Evolutionary conservation across 2,888 invertebrate species (phyloP), one percentile per base, ranked within the genome.

Genomic region (Dendrolimus pini): DNA sequence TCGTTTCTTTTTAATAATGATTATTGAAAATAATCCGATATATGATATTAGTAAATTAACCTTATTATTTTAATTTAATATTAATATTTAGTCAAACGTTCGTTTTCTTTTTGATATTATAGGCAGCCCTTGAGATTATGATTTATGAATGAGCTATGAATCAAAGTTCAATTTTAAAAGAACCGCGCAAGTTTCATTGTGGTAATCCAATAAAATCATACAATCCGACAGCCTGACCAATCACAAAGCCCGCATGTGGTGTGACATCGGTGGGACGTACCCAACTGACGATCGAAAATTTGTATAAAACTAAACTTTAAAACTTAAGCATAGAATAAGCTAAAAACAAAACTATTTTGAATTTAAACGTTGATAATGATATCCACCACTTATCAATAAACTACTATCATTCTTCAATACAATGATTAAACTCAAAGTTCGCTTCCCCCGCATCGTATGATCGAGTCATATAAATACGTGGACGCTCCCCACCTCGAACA

Each of bases 401-500:
- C 67, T 60, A 55, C 61, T 67, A 69, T 69, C 67, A 74, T 70
- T 75, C 72, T 62, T 70, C 67, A 75, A 68, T 61, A 76, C 60
- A 72, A 62, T 74, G 75, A 80, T 80, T 80, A 80, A 78, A 81
- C 80, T 68, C 77, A 75, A 78, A 79, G 78, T 81, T 75, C 71
- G 74, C 76, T 77, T 82, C 78, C 83, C 80, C 84, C 83, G 85
- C 86, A 87, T 90, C 89, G 83, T 87, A 89, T 69, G 89, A 89
- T 86, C 82, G 77, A 75, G 82, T 82, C 84, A 81, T 89, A 89
- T 89, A 89, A 88, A 88, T 80, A 78, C 77, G 70, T 71, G 72
- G 68, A 65, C 75, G 72, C 84, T 83, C 89, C 89, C 88, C 88
- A 79, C 86, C 81, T 82, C 79, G 65, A 68, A 69, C 78, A 83